Percentiles rank a stretch among this genome's conserved stretches.
phyloP scores from a whole-genome alignment of 2,113 vertebrate species.

The Carassius carassius region DNA sequence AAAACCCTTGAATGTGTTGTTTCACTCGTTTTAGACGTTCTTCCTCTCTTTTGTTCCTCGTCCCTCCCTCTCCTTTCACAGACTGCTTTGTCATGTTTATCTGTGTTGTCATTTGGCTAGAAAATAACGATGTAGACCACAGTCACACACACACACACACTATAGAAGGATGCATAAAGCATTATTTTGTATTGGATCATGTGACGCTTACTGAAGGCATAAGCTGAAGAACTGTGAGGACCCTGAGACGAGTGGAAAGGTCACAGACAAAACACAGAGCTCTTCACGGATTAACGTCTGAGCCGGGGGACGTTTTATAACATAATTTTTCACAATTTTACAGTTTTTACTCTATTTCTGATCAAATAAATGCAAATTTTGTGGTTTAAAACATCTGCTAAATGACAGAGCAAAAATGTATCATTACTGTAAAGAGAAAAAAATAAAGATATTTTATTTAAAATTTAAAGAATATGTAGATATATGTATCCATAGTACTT shows the following conservation, averaged over 20 bases:
- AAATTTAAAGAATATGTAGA: background rate
- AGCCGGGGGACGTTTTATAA: slow-evolving; percentile 1
- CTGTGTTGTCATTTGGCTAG: slow-evolving; percentile 9
- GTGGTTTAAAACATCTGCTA: background rate
- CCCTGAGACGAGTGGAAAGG: slow-evolving; percentile 24
- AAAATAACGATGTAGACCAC: slow-evolving; percentile 16
- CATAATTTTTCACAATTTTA: background rate
- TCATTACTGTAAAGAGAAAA: background rate
- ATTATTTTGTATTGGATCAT: background rate
- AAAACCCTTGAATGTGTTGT: slow-evolving; percentile 11
- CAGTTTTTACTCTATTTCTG: background rate
- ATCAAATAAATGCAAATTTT: too few species aligned
- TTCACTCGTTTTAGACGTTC: background rate
- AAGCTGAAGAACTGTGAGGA: background rate
- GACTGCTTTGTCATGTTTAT: slow-evolving; percentile 34
- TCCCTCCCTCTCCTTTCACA: slow-evolving; percentile 24
- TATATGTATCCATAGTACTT: background rate
- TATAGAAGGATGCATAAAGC: background rate
- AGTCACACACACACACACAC: slow-evolving; percentile 8
- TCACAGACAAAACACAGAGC: slow-evolving; percentile 10
- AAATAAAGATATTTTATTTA: background rate
- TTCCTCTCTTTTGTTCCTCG: slow-evolving; percentile 1
- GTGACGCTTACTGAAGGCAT: background rate
- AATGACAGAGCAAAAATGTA: background rate
- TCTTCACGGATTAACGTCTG: slow-evolving; percentile 15